A percentile compares a stretch with the other conserved stretches of the same genome.
phyloP scores from a whole-genome alignment of 2,888 invertebrate species.

The Ophion slaviceki region DNA sequence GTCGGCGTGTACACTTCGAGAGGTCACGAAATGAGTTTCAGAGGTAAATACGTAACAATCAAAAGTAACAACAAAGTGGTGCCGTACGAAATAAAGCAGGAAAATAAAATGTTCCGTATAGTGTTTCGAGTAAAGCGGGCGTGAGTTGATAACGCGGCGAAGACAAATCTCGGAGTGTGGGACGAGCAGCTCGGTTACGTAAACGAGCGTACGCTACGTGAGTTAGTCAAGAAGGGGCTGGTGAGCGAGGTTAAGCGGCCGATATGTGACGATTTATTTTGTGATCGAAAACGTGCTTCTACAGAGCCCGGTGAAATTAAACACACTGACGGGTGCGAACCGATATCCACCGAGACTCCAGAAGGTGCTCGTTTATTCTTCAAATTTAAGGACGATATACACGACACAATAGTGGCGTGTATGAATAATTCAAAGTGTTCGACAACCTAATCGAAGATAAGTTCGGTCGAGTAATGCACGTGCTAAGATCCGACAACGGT shows the following conservation, averaged over 20 bases:
- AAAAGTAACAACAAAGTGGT: neutral
- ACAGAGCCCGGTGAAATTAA: neutral
- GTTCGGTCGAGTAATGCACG: constrained; percentile 16
- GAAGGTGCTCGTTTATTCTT: neutral
- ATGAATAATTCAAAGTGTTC: neutral
- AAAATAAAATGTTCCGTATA: neutral
- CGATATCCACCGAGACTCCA: neutral
- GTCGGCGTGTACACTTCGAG: constrained; percentile 33
- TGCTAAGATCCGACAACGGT: constrained; percentile 36
- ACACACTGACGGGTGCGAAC: neutral
- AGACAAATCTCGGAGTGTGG: neutral
- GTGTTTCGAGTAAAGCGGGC: neutral
- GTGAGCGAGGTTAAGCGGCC: neutral
- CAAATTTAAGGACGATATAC: neutral
- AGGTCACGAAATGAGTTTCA: too few species aligned
- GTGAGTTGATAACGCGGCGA: neutral
- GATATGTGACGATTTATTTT: neutral
- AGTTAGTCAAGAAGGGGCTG: neutral
- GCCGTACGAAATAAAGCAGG: neutral
- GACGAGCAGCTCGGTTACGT: neutral
- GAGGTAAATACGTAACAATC: too few species aligned
- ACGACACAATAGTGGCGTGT: neutral
- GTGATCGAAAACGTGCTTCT: neutral
- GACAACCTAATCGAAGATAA: constrained; percentile 21
- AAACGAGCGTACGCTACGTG: neutral